Conservation (phyloP, 2,888 invertebrate species). For the Cephus sareptanus region DNA sequence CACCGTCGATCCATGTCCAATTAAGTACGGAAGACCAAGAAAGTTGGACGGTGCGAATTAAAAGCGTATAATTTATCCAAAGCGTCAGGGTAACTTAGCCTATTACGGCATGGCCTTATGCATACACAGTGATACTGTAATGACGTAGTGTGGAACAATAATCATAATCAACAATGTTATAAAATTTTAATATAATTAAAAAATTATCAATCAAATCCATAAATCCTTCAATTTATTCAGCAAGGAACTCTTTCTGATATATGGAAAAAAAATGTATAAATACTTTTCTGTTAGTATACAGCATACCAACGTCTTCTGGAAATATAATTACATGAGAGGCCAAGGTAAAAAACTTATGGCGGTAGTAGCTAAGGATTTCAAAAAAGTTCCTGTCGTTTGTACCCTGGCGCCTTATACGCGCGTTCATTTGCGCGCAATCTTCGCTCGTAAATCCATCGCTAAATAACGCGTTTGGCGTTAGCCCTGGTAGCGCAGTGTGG, state of each 20-base stretch:
- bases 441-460: constrained; percentile 52
- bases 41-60: neutral
- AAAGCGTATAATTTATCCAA: neutral
- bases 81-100: neutral
- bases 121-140: neutral
- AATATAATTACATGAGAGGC: neutral
- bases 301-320: neutral
- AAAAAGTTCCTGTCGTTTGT: neutral
- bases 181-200: neutral
- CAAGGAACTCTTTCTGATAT: neutral
- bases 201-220: neutral
- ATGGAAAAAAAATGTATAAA: too few relatives aligned
- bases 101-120: neutral
- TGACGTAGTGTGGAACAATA: neutral
- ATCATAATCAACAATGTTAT: neutral
- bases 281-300: neutral
- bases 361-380: neutral
- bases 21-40: neutral
- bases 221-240: too few relatives aligned
- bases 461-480: constrained; percentile 47
- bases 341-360: neutral
- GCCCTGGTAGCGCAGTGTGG: constrained; percentile 20
- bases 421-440: constrained; percentile 44
- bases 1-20: neutral
- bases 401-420: constrained; percentile 10